Evolutionary conservation across 1,140 invertebrate genomes (phyloP).

Genomic region (Batillaria attramentaria): DNA sequence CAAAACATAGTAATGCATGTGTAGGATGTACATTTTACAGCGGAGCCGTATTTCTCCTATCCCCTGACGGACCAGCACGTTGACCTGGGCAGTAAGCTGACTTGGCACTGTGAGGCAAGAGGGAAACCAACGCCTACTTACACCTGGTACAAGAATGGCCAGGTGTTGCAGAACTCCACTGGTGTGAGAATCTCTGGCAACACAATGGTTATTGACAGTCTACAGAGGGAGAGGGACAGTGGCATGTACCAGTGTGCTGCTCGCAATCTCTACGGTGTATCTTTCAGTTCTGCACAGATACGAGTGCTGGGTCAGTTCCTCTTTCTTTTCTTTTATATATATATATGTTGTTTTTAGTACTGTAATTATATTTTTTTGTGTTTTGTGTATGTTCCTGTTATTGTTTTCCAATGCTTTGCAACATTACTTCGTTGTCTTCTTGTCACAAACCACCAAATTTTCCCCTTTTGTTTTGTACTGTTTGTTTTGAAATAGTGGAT

Average conservation of each 20-base stretch:
- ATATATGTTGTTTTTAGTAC: not conserved
- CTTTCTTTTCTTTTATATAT: slow-evolving; percentile 17
- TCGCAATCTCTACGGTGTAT: slow-evolving; percentile 88
- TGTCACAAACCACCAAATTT: no score
- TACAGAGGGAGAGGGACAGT: slow-evolving; percentile 76
- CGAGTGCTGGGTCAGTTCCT: slow-evolving; percentile 76
- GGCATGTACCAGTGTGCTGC: slow-evolving; percentile 97
- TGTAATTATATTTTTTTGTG: slow-evolving; percentile 29
- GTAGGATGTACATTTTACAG: slow-evolving; percentile 74
- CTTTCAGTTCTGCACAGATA: slow-evolving; percentile 91
- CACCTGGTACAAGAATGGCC: slow-evolving; percentile 85
- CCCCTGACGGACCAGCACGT: slow-evolving; percentile 90
- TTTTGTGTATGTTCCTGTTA: slow-evolving; percentile 58
- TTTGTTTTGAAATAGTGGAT: no score
- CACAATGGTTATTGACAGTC: slow-evolving; percentile 44
- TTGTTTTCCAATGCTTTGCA: not conserved
- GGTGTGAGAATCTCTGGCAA: slow-evolving; percentile 38
- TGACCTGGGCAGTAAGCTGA: slow-evolving; percentile 84
- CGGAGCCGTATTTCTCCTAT: slow-evolving; percentile 93
- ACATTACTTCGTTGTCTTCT: no score
- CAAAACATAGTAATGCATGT: slow-evolving; percentile 77
- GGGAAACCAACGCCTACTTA: slow-evolving; percentile 94
- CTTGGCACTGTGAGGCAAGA: slow-evolving; percentile 96
- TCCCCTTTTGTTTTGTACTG: no score
- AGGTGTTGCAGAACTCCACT: slow-evolving; percentile 73